Percentiles rank a stretch among this genome's conserved stretches.
These are phyloP conservation scores for Coregonus clupeaformis DNA, from an alignment of 2,113 vertebrate genomes.

Conservation along the genomic window DNA sequence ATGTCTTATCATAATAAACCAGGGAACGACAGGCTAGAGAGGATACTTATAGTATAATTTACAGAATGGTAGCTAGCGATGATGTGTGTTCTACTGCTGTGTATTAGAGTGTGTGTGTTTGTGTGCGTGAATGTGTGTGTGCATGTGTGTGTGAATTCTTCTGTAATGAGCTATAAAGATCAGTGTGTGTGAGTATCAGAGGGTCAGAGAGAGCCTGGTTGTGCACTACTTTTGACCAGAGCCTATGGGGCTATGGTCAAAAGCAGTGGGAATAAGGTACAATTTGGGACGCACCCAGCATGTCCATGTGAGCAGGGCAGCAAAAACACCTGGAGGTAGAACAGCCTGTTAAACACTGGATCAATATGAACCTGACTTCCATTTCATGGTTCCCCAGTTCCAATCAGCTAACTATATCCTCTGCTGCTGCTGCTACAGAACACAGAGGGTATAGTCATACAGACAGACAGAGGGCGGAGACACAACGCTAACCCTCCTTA, in stretches of 20 bases:
- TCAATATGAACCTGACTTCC: slow-evolving; percentile 98
- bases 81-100: background rate
- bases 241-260: too few species aligned
- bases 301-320: slow-evolving; percentile 79
- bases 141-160: background rate
- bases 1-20: background rate
- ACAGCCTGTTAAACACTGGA: slow-evolving; percentile 89
- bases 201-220: slow-evolving; percentile 70
- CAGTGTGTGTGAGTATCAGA: slow-evolving; percentile 58
- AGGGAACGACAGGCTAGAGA: background rate
- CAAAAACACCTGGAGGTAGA: slow-evolving; percentile 91
- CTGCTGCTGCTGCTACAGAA: slow-evolving; percentile 80
- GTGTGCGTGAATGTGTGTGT: too few species aligned
- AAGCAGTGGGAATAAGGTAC: too few species aligned
- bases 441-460: slow-evolving; percentile 81
- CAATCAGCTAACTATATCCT: slow-evolving; percentile 92
- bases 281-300: slow-evolving; percentile 35
- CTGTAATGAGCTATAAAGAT: slow-evolving; percentile 62
- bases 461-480: slow-evolving; percentile 80
- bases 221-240: too few species aligned
- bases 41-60: background rate
- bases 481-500: slow-evolving; percentile 84
- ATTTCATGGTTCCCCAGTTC: slow-evolving; percentile 99
- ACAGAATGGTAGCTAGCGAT: background rate
- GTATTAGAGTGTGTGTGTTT: too few species aligned